A percentile compares a stretch with the other conserved stretches of the same genome.
These are phyloP conservation scores for Micromys minutus DNA, from an alignment of 2,113 vertebrate species.

Conservation along the genomic window DNA sequence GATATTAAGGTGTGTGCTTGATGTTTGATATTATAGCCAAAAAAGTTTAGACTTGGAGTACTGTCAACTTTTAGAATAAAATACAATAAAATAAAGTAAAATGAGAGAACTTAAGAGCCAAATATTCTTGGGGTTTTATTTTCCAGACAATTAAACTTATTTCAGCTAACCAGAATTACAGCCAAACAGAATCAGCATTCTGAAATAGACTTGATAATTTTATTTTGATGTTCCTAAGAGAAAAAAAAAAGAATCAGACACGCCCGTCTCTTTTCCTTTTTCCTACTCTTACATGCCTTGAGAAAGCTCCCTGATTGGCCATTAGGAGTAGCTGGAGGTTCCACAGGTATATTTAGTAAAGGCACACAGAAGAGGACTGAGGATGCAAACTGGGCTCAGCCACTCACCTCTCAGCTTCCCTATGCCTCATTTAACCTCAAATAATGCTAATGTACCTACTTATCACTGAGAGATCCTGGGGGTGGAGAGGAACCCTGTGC, in stretches of 20 bases:
- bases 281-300: neutral
- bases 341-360: conserved; percentile 42
- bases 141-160: neutral
- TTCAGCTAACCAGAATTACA: neutral
- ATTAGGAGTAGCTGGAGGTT: conserved; percentile 19
- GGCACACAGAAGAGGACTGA: neutral
- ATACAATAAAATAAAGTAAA: neutral
- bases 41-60: neutral
- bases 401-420: conserved; percentile 35
- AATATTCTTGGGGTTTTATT: neutral
- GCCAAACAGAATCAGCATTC: neutral
- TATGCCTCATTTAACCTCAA: conserved; percentile 16
- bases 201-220: neutral
- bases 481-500: neutral
- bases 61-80: conserved; percentile 4
- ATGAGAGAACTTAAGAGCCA: neutral
- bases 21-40: neutral
- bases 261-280: neutral
- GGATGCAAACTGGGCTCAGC: neutral
- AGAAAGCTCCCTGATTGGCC: conserved; percentile 49
- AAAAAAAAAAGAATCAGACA: neutral
- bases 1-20: conserved; percentile 2
- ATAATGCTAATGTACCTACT: neutral
- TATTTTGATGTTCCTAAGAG: neutral
- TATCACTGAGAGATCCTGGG: accelerated